These are phyloP conservation scores for Trichomycterus rosablanca DNA, from an alignment of 2,113 vertebrate species.

Conservation along the genomic window DNA sequence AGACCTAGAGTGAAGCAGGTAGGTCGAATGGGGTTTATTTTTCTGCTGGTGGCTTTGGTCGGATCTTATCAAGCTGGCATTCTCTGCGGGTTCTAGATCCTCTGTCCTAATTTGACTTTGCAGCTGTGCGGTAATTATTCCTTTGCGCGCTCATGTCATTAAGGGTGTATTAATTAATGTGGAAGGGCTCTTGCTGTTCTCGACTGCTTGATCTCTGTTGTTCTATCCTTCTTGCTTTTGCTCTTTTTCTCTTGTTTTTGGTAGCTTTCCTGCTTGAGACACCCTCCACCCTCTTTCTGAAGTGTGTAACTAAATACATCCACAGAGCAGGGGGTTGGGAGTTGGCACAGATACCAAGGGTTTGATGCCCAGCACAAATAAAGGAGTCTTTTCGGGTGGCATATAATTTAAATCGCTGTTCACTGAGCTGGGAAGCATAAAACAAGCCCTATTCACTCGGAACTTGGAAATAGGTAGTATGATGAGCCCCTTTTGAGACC, in stretches of 20 bases:
- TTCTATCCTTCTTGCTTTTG: background rate
- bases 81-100: background rate
- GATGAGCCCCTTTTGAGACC: slow-evolving; percentile 11
- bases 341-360: slow-evolving; percentile 23
- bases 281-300: slow-evolving; percentile 14
- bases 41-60: background rate
- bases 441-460: slow-evolving; percentile 42
- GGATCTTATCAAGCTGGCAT: slow-evolving; percentile 6
- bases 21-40: slow-evolving; percentile 34
- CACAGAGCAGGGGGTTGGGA: slow-evolving; percentile 38
- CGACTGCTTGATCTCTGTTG: background rate
- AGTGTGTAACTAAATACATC: slow-evolving; percentile 38
- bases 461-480: slow-evolving; percentile 25
- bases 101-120: slow-evolving; percentile 21
- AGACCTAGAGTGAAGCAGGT: slow-evolving; percentile 90
- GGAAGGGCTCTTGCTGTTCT: slow-evolving; percentile 33
- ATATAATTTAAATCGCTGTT: slow-evolving; percentile 47
- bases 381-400: slow-evolving; percentile 42
- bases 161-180: slow-evolving; percentile 48
- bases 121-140: slow-evolving; percentile 38
- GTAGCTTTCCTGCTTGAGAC: background rate
- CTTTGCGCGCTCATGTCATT: slow-evolving; percentile 23
- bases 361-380: slow-evolving; percentile 40
- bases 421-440: slow-evolving; percentile 44
- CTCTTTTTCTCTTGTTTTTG: slow-evolving; percentile 3